These are phyloP conservation scores for Aldrovandia affinis DNA, from an alignment of 2,797 vertebrate species.

Conservation along the genomic window DNA sequence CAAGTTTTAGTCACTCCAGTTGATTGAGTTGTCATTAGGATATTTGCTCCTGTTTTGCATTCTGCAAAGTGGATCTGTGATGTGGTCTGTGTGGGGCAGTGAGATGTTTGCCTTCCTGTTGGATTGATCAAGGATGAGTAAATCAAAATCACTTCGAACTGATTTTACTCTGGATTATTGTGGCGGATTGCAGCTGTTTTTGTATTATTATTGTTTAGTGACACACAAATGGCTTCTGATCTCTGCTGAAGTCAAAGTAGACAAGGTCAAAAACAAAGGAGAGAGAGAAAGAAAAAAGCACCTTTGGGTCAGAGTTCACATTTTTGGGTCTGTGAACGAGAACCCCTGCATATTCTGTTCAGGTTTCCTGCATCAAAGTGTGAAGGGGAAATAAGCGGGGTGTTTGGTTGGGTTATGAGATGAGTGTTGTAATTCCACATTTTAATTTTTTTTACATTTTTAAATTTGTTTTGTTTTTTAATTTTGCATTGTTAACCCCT, in stretches of 20 bases:
- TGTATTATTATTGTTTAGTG: not conserved
- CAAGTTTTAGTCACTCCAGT: not conserved
- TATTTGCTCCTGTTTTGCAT: no score
- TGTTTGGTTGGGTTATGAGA: not conserved
- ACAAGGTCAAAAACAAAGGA: not conserved
- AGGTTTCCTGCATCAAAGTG: conserved; percentile 17
- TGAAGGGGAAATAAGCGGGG: not conserved
- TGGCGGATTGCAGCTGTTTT: not conserved
- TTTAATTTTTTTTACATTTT: conserved; percentile 40
- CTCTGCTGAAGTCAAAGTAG: conserved; percentile 13
- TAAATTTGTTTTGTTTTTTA: conserved; percentile 38
- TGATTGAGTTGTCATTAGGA: not conserved
- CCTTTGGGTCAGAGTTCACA: conserved; percentile 30
- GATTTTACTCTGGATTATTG: not conserved
- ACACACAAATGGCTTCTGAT: not conserved
- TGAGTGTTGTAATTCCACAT: not conserved
- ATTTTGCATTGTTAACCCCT: conserved; percentile 35
- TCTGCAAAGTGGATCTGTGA: not conserved
- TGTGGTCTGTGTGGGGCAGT: no score
- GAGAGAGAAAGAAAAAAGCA: conserved; percentile 15
- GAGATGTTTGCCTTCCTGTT: not conserved
- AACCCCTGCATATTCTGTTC: conserved; percentile 26
- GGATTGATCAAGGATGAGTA: not conserved
- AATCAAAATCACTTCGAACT: not conserved
- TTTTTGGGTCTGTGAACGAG: not conserved